A percentile compares a stretch with the other conserved stretches of the same genome.
phyloP scores from a whole-genome alignment of 1,140 invertebrate genomes.

The Micrasema minimum region DNA sequence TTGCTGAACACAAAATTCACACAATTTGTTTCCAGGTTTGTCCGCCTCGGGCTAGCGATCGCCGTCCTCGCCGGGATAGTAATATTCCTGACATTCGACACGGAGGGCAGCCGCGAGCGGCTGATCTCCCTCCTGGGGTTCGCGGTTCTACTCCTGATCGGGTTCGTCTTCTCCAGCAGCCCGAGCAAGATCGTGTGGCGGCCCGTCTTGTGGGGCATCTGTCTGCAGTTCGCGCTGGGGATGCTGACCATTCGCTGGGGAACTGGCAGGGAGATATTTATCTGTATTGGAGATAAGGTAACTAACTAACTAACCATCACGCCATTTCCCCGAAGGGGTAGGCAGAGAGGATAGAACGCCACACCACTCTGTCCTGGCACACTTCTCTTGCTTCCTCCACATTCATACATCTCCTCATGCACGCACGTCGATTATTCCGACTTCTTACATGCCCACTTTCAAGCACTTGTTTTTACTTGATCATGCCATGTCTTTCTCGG shows the following conservation, averaged over 20 bases:
- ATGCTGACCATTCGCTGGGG: constrained; percentile 87
- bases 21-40: constrained; percentile 57
- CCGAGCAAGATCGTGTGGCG: constrained; percentile 71
- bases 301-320: no score
- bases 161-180: constrained; percentile 65
- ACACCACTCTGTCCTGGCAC: no score
- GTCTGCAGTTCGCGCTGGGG: constrained; percentile 87
- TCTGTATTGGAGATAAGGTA: constrained; percentile 82
- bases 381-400: no score
- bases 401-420: no score
- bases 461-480: no score
- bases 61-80: constrained; percentile 64
- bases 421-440: no score
- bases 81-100: constrained; percentile 75
- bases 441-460: no score
- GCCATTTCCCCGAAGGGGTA: no score
- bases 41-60: constrained; percentile 56
- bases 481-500: no score
- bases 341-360: no score
- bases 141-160: constrained; percentile 61
- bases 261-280: constrained; percentile 79
- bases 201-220: constrained; percentile 77
- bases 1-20: no score
- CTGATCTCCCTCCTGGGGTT: constrained; percentile 75
- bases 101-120: constrained; percentile 69